A percentile compares a stretch with the other conserved stretches of the same genome.
These are phyloP conservation scores for Sinodicranocentrus sp. DNA, from an alignment of 2,888 invertebrate genomes.

Conservation along the genomic window DNA sequence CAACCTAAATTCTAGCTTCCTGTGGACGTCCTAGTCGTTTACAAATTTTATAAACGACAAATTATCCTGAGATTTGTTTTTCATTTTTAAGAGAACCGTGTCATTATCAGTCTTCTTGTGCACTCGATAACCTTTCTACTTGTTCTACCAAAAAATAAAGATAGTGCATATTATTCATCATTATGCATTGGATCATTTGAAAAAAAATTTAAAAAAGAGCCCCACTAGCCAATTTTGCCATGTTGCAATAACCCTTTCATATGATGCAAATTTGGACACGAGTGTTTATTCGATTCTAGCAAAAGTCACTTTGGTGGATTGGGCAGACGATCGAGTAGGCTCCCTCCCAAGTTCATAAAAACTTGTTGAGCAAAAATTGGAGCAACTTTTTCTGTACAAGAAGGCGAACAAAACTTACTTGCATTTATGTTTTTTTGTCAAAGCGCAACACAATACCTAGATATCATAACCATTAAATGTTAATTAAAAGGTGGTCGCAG, in stretches of 20 bases:
- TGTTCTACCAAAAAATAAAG: too few relatives aligned
- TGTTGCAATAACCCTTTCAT: not conserved
- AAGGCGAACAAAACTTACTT: not conserved
- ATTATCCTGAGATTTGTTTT: too few relatives aligned
- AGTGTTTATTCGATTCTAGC: not conserved
- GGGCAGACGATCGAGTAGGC: too few relatives aligned
- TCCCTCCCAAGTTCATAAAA: slow-evolving; percentile 50
- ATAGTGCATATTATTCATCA: too few relatives aligned
- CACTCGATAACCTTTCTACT: too few relatives aligned
- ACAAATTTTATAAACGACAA: too few relatives aligned
- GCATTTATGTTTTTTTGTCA: not conserved
- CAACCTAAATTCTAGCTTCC: too few relatives aligned
- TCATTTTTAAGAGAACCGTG: too few relatives aligned
- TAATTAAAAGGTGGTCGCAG: not conserved
- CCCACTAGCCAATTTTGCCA: not conserved
- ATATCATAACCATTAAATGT: not conserved
- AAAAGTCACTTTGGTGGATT: too few relatives aligned
- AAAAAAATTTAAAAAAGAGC: not conserved
- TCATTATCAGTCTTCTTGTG: too few relatives aligned
- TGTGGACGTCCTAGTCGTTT: too few relatives aligned
- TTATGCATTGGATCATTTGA: not conserved
- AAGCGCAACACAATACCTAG: not conserved
- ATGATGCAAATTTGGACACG: not conserved
- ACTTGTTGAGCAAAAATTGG: slow-evolving; percentile 19
- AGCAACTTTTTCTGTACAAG: slow-evolving; percentile 1